Conservation (phyloP, 2,797 vertebrate species). For the Semotilus atromaculatus region DNA sequence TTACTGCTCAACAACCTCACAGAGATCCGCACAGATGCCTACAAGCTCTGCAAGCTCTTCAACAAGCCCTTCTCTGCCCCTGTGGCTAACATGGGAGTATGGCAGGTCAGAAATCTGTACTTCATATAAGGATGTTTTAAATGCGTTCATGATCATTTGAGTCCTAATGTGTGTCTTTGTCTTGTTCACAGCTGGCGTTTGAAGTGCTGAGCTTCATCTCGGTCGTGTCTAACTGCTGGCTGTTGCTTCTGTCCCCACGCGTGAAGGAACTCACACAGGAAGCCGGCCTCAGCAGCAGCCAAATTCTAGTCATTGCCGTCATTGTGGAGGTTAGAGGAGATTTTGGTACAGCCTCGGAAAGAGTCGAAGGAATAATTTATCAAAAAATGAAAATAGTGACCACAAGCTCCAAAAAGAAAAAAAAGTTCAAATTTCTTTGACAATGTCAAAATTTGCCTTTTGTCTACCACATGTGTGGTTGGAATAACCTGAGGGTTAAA, state of each 20-base stretch:
- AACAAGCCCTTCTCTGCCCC: conserved; percentile 80
- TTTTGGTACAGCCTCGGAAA: neutral
- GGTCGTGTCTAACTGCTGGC: conserved; percentile 84
- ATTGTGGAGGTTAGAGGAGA: conserved; percentile 73
- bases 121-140: neutral
- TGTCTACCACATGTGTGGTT: neutral
- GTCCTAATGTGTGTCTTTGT: conserved; percentile 25
- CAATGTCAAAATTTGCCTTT: neutral
- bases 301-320: conserved; percentile 73
- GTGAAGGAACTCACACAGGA: conserved; percentile 67
- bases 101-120: conserved; percentile 75
- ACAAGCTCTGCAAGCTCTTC: conserved; percentile 84
- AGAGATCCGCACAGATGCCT: conserved; percentile 82
- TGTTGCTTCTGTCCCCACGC: conserved; percentile 79
- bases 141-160: neutral
- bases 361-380: neutral
- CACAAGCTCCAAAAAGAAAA: neutral
- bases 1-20: conserved; percentile 84
- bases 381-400: neutral
- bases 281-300: conserved; percentile 65
- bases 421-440: neutral
- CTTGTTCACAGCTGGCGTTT: conserved; percentile 75
- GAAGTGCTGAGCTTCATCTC: conserved; percentile 82
- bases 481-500: neutral
- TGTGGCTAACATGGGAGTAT: conserved; percentile 79